Evolutionary conservation across 2,888 invertebrate genomes (phyloP).

Genomic region (Drosophila neonasuta): DNA sequence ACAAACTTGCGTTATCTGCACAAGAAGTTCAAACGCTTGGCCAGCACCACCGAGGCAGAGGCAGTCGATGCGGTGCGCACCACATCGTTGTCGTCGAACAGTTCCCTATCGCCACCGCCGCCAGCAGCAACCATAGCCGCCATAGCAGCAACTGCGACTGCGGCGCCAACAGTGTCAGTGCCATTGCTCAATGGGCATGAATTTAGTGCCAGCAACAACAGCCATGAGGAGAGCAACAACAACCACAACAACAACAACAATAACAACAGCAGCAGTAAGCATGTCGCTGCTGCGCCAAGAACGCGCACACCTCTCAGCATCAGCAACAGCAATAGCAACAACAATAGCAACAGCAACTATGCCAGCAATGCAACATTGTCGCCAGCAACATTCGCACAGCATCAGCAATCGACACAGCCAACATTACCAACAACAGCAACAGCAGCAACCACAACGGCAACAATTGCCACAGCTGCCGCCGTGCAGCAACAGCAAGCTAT

Average conservation of each 20-base stretch:
- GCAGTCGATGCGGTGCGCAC: constrained; percentile 64
- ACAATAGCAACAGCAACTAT: constrained; percentile 53
- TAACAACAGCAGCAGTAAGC: constrained; percentile 32
- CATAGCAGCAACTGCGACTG: constrained; percentile 51
- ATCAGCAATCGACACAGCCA: constrained; percentile 71
- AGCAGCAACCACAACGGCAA: constrained; percentile 43
- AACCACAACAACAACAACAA: constrained; percentile 45
- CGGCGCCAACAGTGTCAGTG: constrained; percentile 23
- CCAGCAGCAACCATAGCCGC: constrained; percentile 36
- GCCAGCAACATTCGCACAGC: constrained; percentile 72
- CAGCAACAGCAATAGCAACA: constrained; percentile 51
- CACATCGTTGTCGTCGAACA: constrained; percentile 75
- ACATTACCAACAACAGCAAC: constrained; percentile 40
- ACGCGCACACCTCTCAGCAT: constrained; percentile 64
- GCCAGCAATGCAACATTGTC: constrained; percentile 60
- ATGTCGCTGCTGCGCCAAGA: constrained; percentile 50
- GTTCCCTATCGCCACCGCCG: constrained; percentile 73
- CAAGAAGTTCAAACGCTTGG: constrained; percentile 96
- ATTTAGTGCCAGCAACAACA: constrained; percentile 60
- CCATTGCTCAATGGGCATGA: constrained; percentile 41
- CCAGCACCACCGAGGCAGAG: constrained; percentile 81
- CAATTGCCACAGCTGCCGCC: constrained; percentile 34
- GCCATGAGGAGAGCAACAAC: constrained; percentile 46
- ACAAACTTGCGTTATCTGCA: constrained; percentile 90
- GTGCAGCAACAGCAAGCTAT: constrained; percentile 45